These are phyloP conservation scores for Corythornis vintsioides DNA, from an alignment of 2,113 vertebrate genomes.

Conservation along the genomic window DNA sequence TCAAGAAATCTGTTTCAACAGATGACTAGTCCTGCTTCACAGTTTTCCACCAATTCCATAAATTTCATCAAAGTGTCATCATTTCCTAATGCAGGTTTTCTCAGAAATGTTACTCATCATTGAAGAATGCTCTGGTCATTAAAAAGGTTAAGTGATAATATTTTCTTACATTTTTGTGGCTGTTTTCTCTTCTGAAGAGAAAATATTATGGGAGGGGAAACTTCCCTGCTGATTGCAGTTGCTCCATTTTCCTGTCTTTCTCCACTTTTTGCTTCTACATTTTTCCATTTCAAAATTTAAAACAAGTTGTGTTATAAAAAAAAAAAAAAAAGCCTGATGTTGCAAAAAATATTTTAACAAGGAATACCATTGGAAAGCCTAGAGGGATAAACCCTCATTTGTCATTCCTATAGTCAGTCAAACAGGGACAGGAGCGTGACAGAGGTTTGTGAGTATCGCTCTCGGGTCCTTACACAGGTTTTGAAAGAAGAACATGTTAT, in stretches of 20 bases:
- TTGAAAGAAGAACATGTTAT: background rate
- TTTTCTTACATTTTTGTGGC: conserved; percentile 61
- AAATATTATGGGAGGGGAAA: conserved; percentile 27
- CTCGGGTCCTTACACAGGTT: background rate
- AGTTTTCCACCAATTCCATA: conserved; percentile 32
- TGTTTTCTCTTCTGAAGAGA: conserved; percentile 28
- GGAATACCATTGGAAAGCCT: background rate
- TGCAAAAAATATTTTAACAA: conserved; percentile 17
- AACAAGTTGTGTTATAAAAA: background rate
- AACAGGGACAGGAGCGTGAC: background rate
- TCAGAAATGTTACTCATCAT: conserved; percentile 36
- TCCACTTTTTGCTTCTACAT: background rate
- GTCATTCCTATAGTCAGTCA: background rate
- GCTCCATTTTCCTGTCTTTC: conserved; percentile 14
- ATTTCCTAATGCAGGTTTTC: conserved; percentile 51
- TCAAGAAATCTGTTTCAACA: background rate
- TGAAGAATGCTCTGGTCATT: conserved; percentile 45
- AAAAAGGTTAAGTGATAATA: conserved; percentile 28
- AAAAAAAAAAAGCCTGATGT: background rate
- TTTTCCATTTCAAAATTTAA: background rate
- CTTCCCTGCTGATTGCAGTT: background rate
- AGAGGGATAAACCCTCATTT: background rate
- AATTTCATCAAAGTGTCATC: conserved; percentile 36
- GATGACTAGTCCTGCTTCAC: background rate
- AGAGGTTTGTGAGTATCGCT: background rate